phyloP scores from a whole-genome alignment of 2,797 vertebrate species.

The Simalia tracyae region DNA sequence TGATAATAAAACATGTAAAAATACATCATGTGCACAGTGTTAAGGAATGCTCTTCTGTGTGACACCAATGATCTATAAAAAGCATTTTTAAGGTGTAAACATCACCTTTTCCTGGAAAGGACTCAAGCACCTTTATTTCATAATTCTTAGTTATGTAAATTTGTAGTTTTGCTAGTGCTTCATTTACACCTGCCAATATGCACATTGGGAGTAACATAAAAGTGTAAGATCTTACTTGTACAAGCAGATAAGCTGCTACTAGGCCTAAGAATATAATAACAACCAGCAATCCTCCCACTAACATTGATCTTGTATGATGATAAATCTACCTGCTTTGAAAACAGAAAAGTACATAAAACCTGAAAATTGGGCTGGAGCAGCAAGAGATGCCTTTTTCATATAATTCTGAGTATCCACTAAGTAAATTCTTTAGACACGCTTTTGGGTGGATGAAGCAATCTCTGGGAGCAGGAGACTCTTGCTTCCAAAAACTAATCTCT shows the following conservation, averaged over 20 bases:
- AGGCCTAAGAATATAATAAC: neutral
- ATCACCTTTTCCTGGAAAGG: neutral
- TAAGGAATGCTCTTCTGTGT: neutral
- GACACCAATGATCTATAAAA: neutral
- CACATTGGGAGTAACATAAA: neutral
- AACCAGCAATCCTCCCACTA: neutral
- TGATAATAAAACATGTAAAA: neutral
- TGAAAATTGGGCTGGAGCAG: neutral
- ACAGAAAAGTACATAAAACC: neutral
- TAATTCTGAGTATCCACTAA: neutral
- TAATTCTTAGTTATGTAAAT: neutral
- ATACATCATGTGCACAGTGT: too few relatives aligned
- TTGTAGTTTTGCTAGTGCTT: neutral
- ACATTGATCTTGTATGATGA: neutral
- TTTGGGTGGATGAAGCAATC: neutral
- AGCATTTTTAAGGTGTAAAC: neutral
- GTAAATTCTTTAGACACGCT: neutral
- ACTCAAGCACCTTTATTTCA: neutral
- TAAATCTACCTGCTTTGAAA: neutral
- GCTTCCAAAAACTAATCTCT: neutral
- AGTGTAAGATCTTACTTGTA: neutral
- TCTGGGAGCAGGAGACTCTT: neutral
- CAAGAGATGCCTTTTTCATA: neutral
- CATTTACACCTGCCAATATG: too few relatives aligned
- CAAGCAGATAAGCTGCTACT: neutral